Conservation (phyloP, 2,113 vertebrate species). For the Caranx ignobilis region DNA sequence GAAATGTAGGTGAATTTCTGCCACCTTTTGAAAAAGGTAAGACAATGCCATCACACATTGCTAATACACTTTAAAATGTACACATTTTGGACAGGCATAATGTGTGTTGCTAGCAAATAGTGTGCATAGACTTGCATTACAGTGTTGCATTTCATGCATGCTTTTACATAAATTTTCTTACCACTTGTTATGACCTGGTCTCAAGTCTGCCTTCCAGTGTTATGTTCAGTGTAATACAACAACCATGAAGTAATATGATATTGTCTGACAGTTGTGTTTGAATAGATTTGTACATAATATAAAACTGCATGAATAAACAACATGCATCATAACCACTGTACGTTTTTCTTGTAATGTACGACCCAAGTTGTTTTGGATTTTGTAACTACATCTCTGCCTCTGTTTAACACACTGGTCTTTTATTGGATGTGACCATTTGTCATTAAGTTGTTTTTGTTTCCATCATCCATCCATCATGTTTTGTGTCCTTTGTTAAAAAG, state of each 20-base stretch:
- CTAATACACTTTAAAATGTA: background rate
- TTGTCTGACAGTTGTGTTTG: conserved; percentile 12
- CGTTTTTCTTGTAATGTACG: conserved; percentile 27
- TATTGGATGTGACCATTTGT: conserved; percentile 5
- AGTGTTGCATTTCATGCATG: conserved; percentile 43
- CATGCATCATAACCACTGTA: conserved; percentile 14
- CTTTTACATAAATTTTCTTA: conserved; percentile 1
- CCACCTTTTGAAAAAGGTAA: conserved; percentile 83
- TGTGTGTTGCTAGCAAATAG: conserved; percentile 28
- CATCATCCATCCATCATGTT: conserved; percentile 8
- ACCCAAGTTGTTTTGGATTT: conserved; percentile 19
- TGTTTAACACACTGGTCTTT: background rate
- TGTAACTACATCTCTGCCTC: conserved; percentile 24
- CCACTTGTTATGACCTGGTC: background rate
- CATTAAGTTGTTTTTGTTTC: background rate
- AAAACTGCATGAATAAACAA: conserved; percentile 40
- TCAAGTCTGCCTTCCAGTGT: conserved; percentile 3
- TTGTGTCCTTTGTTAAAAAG: background rate
- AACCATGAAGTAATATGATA: background rate
- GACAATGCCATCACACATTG: conserved; percentile 10
- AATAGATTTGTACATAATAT: conserved; percentile 18
- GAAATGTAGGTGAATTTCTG: conserved; percentile 79
- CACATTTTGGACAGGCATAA: background rate
- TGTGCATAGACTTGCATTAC: conserved; percentile 21
- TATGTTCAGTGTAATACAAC: background rate